phyloP scores from a whole-genome alignment of 2,888 invertebrate genomes.

The Ypsolopha scabrella region DNA sequence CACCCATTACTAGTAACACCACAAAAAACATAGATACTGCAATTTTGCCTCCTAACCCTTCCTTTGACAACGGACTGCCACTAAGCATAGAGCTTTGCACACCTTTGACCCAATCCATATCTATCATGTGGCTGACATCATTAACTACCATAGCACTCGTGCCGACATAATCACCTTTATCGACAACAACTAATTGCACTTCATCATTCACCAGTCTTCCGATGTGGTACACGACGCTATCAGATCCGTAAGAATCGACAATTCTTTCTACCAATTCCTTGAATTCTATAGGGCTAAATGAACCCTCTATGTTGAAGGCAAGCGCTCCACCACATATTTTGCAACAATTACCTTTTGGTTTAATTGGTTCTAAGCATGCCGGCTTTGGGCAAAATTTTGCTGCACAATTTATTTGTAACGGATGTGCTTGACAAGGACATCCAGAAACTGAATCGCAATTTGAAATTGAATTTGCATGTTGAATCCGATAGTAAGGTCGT shows the following conservation, averaged over 20 bases:
- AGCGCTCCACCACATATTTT: slow-evolving; percentile 50
- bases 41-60: slow-evolving; percentile 38
- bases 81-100: slow-evolving; percentile 29
- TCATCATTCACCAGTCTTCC: slow-evolving; percentile 28
- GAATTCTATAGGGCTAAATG: slow-evolving; percentile 34
- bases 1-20: slow-evolving; percentile 30
- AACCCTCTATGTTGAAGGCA: slow-evolving; percentile 30
- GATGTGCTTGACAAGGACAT: slow-evolving; percentile 40
- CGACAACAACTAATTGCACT: slow-evolving; percentile 47
- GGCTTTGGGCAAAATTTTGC: slow-evolving; percentile 39
- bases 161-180: slow-evolving; percentile 42
- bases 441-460: slow-evolving; percentile 30
- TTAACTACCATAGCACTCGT: slow-evolving; percentile 36
- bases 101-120: slow-evolving; percentile 29
- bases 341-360: slow-evolving; percentile 51
- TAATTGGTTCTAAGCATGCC: slow-evolving; percentile 38
- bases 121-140: slow-evolving; percentile 27
- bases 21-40: slow-evolving; percentile 42
- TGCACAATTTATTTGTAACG: slow-evolving; percentile 34
- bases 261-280: slow-evolving; percentile 26
- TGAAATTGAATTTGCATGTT: background rate
- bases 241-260: slow-evolving; percentile 24
- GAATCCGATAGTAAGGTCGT: background rate
- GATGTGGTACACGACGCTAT: slow-evolving; percentile 32
- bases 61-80: slow-evolving; percentile 36